A percentile compares a stretch with the other conserved stretches of the same genome.
phyloP scores from a whole-genome alignment of 2,113 vertebrate species.

The Elgaria multicarinata region DNA sequence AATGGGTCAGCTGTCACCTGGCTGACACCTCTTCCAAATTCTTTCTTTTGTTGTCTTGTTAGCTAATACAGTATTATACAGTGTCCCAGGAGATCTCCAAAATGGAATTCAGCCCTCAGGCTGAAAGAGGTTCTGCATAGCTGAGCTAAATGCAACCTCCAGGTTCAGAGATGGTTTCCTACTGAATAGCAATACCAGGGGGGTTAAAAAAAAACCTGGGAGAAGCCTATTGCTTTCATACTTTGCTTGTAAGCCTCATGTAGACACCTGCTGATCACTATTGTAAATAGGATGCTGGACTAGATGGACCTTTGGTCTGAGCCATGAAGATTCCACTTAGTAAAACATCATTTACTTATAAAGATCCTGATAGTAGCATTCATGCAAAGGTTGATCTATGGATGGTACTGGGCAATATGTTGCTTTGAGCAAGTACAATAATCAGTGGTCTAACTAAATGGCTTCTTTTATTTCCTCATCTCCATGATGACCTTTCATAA shows the following conservation, averaged over 20 bases:
- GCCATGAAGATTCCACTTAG: not conserved
- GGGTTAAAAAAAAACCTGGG: not conserved
- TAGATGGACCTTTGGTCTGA: not conserved
- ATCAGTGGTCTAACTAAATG: not conserved
- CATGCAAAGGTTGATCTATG: not conserved
- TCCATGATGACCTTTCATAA: constrained; percentile 8
- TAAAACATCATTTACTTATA: not conserved
- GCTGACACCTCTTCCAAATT: too few species aligned
- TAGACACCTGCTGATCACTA: not conserved
- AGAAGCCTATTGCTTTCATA: not conserved
- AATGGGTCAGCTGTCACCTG: too few species aligned
- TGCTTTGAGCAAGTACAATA: not conserved
- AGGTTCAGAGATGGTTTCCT: not conserved
- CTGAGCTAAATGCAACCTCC: not conserved
- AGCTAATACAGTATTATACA: too few species aligned
- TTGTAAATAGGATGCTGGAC: not conserved
- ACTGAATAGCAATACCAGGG: not conserved
- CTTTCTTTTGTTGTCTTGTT: too few species aligned
- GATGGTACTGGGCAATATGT: not conserved
- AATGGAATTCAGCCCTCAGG: too few species aligned
- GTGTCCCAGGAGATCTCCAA: too few species aligned
- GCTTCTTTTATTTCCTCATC: not conserved
- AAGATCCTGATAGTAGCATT: not conserved
- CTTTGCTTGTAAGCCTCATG: not conserved
- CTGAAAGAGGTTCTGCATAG: too few species aligned